These are phyloP conservation scores for Andricus curvator DNA, from an alignment of 2,888 invertebrate genomes.

Conservation along the genomic window DNA sequence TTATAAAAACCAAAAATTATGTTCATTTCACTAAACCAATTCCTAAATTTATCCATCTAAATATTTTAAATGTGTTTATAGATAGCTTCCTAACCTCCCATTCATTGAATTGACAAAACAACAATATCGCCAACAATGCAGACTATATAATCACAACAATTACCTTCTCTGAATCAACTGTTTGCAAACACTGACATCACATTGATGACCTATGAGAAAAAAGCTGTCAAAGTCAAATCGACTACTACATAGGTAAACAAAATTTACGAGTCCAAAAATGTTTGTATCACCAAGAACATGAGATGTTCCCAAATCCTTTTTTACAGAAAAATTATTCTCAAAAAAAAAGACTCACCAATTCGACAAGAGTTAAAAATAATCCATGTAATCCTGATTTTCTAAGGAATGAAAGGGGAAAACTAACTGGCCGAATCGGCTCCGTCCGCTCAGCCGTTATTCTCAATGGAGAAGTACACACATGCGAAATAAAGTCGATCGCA, in stretches of 20 bases:
- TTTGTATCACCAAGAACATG: neutral
- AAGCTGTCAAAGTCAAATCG: conserved; percentile 26
- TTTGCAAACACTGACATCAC: conserved; percentile 12
- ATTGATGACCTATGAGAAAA: neutral
- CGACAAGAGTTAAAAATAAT: neutral
- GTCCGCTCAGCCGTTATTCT: neutral
- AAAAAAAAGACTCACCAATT: conserved; percentile 18
- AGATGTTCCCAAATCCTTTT: neutral
- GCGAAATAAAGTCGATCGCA: neutral
- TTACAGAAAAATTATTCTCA: neutral
- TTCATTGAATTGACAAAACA: neutral
- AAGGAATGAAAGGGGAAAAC: neutral
- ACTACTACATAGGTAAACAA: neutral
- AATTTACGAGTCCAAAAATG: neutral
- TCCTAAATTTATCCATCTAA: neutral
- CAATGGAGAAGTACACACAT: neutral
- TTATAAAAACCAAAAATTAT: no score
- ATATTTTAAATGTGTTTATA: neutral
- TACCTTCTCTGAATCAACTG: conserved; percentile 2
- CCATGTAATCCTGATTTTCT: conserved; percentile 20
- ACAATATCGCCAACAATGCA: neutral
- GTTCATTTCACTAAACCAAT: neutral
- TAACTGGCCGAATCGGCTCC: no score
- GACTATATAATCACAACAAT: neutral
- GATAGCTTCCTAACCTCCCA: neutral